These are phyloP conservation scores for Otus sunia DNA, from an alignment of 2,113 vertebrate genomes.

Conservation along the genomic window DNA sequence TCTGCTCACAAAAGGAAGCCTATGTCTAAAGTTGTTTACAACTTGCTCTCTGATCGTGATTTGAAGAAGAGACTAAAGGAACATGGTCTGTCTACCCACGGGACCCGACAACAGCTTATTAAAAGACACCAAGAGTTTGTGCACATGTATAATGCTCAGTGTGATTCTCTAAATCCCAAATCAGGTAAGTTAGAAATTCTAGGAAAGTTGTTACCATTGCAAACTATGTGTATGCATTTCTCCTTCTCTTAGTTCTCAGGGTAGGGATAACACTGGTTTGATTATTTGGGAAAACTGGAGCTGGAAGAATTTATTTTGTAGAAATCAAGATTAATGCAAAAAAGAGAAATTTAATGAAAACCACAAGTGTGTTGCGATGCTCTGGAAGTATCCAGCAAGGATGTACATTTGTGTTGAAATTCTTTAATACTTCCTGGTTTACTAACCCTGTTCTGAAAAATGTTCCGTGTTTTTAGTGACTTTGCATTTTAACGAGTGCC, in stretches of 20 bases:
- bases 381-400: background rate
- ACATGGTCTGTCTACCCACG: slow-evolving; percentile 80
- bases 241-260: background rate
- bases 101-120: slow-evolving; percentile 85
- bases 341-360: background rate
- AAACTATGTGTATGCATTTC: background rate
- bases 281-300: background rate
- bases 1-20: slow-evolving; percentile 77
- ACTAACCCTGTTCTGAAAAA: background rate
- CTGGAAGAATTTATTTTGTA: background rate
- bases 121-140: slow-evolving; percentile 88
- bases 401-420: background rate
- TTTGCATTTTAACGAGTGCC: background rate
- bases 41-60: slow-evolving; percentile 85
- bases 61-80: slow-evolving; percentile 86
- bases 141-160: slow-evolving; percentile 89
- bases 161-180: slow-evolving; percentile 89
- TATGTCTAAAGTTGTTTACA: slow-evolving; percentile 89
- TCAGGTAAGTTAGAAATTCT: slow-evolving; percentile 73
- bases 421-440: background rate
- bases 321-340: background rate
- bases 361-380: background rate
- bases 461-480: background rate
- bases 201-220: background rate
- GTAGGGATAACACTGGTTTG: background rate